These are phyloP conservation scores for Tangara arthus DNA, from an alignment of 2,797 vertebrate genomes.

Conservation along the genomic window DNA sequence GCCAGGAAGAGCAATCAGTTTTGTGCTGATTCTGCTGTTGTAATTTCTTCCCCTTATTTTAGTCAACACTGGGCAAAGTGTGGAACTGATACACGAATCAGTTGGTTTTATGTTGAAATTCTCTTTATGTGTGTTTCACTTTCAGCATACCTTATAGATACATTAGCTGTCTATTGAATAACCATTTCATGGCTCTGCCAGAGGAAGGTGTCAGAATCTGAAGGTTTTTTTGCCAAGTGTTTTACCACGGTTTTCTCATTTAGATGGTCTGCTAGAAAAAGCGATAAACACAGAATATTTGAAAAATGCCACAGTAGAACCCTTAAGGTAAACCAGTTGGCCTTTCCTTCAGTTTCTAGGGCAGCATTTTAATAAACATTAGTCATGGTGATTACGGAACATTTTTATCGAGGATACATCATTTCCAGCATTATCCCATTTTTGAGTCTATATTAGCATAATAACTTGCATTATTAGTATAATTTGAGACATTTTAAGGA, in stretches of 20 bases:
- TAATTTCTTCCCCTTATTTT: not conserved
- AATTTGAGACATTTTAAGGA: conserved; percentile 55
- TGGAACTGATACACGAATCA: not conserved
- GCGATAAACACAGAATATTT: conserved; percentile 45
- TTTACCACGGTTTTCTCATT: conserved; percentile 31
- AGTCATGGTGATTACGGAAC: conserved; percentile 53
- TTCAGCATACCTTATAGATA: not conserved
- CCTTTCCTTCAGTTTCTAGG: conserved; percentile 54
- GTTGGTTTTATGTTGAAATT: not conserved
- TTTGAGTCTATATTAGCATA: conserved; percentile 46
- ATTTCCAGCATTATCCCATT: conserved; percentile 40
- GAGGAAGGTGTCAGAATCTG: conserved; percentile 10
- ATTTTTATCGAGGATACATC: conserved; percentile 62
- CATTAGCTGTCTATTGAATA: not conserved
- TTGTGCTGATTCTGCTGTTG: not conserved
- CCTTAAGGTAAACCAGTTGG: conserved; percentile 53
- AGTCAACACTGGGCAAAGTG: not conserved
- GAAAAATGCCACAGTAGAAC: conserved; percentile 39
- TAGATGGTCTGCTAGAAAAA: conserved; percentile 36
- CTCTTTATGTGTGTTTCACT: not conserved
- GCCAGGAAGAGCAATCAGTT: not conserved
- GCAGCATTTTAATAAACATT: conserved; percentile 59
- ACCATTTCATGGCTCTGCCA: not conserved
- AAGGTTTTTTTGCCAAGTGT: conserved; percentile 21
- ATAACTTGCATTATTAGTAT: conserved; percentile 45